Base-by-base conservation (phyloP, 2,113 vertebrate genomes). In the Riparia riparia region DNA sequence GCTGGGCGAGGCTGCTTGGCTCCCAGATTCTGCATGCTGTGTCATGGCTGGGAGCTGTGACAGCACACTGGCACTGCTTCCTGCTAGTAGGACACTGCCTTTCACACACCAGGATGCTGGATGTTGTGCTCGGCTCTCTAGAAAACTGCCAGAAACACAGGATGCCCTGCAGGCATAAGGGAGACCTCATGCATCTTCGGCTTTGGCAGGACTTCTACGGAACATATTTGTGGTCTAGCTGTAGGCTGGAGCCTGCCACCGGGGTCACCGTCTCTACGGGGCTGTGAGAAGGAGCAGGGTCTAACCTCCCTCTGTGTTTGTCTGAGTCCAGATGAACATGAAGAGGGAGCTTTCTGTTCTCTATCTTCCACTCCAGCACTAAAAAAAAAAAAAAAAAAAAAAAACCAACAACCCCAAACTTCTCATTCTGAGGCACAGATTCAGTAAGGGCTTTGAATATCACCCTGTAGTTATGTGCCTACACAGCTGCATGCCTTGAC, bases 311-410 rank as follows among this genome's bases (percentile, higher is more conserved):
- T 84, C 93, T 89, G 65, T 24, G 11, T 70, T 91, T 88, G 77
- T 72, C 66, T 90, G 93, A 95, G 80, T 79, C 96, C 64, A 14
- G 77, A 64, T 86, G 90, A 96, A 82, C 76, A 53, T n/a, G n/a
- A 73, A 86, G 71, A 81, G 92, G 34, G 85, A 82, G 91, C 77
- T 95, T 92, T 93, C 94, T 96, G 54, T 90, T 94, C 93, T 56
- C 44, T 45, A 6, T 66, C 71, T 88, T 34, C 51, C 8, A 34
- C 58, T 86, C 81, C 83, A 82, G 60, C 16, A 60, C 37, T 68
- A 32, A 66, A 61, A 95, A 87, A 80, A 85, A 68, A 78, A 37
- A 37, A 37, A 8, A 37, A 37, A 37, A 37, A 37, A 37, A 37
- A 8, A n/a, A n/a, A n/a, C n/a, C n/a, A n/a, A n/a, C n/a, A n/a